Evolutionary conservation across 2,113 vertebrate species (phyloP).

Genomic region (Corvus cornix): DNA sequence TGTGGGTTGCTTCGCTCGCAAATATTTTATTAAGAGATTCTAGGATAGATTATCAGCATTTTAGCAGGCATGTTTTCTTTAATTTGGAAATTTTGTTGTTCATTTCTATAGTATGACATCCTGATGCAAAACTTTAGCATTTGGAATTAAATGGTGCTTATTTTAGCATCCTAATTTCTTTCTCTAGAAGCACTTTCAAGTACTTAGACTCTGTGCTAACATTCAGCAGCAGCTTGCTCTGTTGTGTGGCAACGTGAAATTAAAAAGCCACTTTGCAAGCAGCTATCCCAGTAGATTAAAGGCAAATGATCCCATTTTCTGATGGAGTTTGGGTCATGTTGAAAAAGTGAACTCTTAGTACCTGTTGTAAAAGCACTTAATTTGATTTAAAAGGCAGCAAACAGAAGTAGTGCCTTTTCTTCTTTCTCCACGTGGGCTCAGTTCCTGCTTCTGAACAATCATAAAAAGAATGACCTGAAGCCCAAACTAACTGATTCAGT

Average conservation of each 20-base stretch:
- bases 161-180: slow-evolving; percentile 7
- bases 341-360: background rate
- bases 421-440: background rate
- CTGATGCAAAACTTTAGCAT: background rate
- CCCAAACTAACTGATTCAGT: background rate
- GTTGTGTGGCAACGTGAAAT: background rate
- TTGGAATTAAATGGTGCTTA: background rate
- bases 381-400: background rate
- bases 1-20: background rate
- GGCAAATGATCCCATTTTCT: background rate
- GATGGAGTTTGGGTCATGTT: background rate
- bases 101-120: background rate
- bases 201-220: background rate
- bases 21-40: background rate
- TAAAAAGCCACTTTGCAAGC: background rate
- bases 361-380: background rate
- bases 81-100: background rate
- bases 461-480: background rate
- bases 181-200: background rate
- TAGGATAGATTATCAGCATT: background rate
- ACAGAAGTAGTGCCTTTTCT: background rate
- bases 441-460: background rate
- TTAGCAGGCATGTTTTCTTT: background rate
- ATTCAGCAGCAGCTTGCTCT: slow-evolving; percentile 17
- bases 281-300: background rate